phyloP scores from a whole-genome alignment of 2,113 vertebrate species.

The Zootoca vivipara region DNA sequence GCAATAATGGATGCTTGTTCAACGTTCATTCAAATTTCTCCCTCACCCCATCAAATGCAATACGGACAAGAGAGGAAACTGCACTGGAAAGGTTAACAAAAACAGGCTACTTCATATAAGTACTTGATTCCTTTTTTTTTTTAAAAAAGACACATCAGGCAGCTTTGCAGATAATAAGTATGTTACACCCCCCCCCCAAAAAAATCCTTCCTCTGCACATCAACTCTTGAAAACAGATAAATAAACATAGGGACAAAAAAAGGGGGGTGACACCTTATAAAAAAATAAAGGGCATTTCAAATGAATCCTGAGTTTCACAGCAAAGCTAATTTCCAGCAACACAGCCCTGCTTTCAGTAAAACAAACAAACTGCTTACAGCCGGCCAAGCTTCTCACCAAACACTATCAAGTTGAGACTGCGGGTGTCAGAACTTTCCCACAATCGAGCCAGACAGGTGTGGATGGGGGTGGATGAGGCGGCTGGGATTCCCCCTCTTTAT shows the following conservation, averaged over 20 bases:
- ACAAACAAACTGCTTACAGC: constrained; percentile 81
- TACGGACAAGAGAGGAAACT: constrained; percentile 49
- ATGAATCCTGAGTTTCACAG: constrained; percentile 77
- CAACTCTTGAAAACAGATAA: constrained; percentile 2
- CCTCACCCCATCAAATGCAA: constrained; percentile 35
- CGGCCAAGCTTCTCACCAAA: constrained; percentile 77
- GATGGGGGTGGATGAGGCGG: neutral
- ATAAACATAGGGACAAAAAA: constrained; percentile 49
- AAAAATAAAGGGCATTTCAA: constrained; percentile 76
- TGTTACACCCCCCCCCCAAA: neutral
- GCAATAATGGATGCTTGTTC: constrained; percentile 43
- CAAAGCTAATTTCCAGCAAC: constrained; percentile 79
- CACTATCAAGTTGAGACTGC: constrained; percentile 80
- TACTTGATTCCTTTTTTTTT: neutral
- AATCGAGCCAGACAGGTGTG: constrained; percentile 77
- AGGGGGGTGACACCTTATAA: constrained; percentile 56
- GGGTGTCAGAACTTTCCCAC: constrained; percentile 78
- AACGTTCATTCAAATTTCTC: constrained; percentile 35
- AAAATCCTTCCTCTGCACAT: neutral
- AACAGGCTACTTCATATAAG: constrained; percentile 37
- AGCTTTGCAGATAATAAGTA: constrained; percentile 29
- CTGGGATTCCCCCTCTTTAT: constrained; percentile 40
- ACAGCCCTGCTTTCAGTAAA: constrained; percentile 77
- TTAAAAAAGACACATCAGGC: constrained; percentile 24
- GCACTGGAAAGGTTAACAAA: constrained; percentile 16